Percentiles rank a stretch among this genome's conserved stretches.
These are phyloP conservation scores for Drosophila ananassae DNA, from an alignment of 1,140 invertebrate species.

Conservation along the genomic window DNA sequence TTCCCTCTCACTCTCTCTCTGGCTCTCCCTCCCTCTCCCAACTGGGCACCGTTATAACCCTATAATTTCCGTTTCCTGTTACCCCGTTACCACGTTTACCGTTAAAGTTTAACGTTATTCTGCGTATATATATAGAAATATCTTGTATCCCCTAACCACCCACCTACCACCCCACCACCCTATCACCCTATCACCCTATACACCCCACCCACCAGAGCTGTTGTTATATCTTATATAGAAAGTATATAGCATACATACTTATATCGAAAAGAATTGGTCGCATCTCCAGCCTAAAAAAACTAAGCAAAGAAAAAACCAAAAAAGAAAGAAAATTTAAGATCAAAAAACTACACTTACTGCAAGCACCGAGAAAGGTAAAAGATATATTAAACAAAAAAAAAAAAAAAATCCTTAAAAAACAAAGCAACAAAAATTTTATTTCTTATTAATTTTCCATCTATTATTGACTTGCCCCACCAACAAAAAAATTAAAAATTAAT, in stretches of 20 bases:
- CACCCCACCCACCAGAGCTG: conserved; percentile 33
- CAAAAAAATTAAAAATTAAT: background rate
- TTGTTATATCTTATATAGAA: conserved; percentile 57
- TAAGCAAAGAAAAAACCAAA: conserved; percentile 4
- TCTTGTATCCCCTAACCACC: conserved; percentile 32
- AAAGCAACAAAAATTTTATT: conserved; percentile 34
- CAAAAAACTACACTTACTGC: conserved; percentile 80
- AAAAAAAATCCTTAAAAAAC: conserved; percentile 26
- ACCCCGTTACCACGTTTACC: background rate
- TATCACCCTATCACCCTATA: too few relatives aligned
- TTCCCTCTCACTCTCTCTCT: conserved; percentile 1
- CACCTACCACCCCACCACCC: too few relatives aligned
- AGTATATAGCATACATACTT: conserved; percentile 65
- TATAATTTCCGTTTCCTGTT: conserved; percentile 26
- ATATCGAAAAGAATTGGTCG: conserved; percentile 62
- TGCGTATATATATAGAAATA: conserved; percentile 28
- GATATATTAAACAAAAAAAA: conserved; percentile 31
- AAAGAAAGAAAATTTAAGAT: conserved; percentile 45
- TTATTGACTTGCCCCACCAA: conserved; percentile 8
- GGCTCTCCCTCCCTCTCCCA: too few relatives aligned
- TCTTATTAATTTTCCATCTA: conserved; percentile 47
- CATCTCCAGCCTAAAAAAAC: conserved; percentile 31
- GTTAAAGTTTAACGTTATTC: background rate
- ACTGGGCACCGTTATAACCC: conserved; percentile 24
- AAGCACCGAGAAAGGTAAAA: conserved; percentile 83